Conservation (phyloP, 2,888 invertebrate species). For the Sipha maydis region DNA sequence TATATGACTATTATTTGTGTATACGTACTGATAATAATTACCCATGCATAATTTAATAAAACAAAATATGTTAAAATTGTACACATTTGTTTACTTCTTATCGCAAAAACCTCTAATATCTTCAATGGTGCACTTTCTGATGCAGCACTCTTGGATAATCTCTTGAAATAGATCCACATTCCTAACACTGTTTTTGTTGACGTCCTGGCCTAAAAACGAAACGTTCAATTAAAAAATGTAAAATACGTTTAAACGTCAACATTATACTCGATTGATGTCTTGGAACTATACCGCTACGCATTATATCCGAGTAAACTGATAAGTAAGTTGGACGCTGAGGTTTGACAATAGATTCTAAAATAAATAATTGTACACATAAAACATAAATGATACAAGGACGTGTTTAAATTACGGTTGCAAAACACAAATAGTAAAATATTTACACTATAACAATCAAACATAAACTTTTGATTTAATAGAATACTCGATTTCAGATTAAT, state of each 20-base stretch:
- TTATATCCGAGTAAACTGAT: background rate
- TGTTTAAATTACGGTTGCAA: too few relatives aligned
- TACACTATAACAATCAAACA: background rate
- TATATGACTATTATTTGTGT: constrained; percentile 20
- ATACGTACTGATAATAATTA: constrained; percentile 51
- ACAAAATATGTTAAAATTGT: constrained; percentile 8
- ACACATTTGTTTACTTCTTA: constrained; percentile 24
- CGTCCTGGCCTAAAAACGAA: background rate
- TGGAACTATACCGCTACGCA: background rate
- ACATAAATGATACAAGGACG: too few relatives aligned
- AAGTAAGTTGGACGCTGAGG: background rate
- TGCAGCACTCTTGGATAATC: constrained; percentile 18
- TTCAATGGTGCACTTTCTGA: background rate
- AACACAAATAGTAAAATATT: background rate
- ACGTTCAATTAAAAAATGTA: background rate
- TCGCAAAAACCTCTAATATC: constrained; percentile 28
- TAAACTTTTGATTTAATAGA: background rate
- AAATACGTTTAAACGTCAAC: background rate
- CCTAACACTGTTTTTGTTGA: background rate
- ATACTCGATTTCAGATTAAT: background rate
- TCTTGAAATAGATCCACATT: background rate
- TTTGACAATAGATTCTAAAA: background rate
- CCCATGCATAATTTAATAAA: constrained; percentile 5
- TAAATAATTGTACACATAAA: background rate
- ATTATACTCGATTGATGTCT: background rate